phyloP scores from a whole-genome alignment of 2,113 vertebrate species.

The Tor tambroides region DNA sequence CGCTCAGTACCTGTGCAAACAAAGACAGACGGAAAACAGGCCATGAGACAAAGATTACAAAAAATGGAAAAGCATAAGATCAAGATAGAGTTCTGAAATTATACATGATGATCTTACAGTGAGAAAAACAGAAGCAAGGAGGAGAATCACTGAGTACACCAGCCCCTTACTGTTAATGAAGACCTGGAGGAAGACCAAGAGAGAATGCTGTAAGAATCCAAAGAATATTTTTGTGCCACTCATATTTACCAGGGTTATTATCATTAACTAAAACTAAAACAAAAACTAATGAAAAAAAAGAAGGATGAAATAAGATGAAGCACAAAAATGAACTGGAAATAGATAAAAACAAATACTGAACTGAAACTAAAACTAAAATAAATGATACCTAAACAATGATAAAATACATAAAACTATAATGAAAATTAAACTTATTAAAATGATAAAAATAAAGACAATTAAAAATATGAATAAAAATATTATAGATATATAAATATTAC shows the following conservation, averaged over 20 bases:
- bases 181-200: constrained; percentile 66
- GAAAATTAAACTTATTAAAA: too few relatives aligned
- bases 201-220: neutral
- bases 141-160: constrained; percentile 79
- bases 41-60: neutral
- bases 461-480: too few relatives aligned
- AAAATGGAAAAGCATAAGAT: neutral
- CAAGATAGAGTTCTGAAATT: neutral
- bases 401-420: too few relatives aligned
- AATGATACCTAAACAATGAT: too few relatives aligned
- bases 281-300: neutral
- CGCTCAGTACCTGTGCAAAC: constrained; percentile 73
- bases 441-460: too few relatives aligned
- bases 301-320: too few relatives aligned
- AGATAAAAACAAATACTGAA: too few relatives aligned
- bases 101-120: constrained; percentile 71
- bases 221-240: neutral
- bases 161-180: constrained; percentile 81
- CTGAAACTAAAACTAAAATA: too few relatives aligned
- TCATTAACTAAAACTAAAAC: neutral
- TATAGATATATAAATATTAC: too few relatives aligned
- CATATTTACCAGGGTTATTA: neutral
- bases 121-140: constrained; percentile 78
- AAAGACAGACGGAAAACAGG: constrained; percentile 11
- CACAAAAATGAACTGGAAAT: too few relatives aligned